A percentile compares a stretch with the other conserved stretches of the same genome.
Conservation (phyloP, 2,113 vertebrate species). For the Lipotes vexillifer region DNA sequence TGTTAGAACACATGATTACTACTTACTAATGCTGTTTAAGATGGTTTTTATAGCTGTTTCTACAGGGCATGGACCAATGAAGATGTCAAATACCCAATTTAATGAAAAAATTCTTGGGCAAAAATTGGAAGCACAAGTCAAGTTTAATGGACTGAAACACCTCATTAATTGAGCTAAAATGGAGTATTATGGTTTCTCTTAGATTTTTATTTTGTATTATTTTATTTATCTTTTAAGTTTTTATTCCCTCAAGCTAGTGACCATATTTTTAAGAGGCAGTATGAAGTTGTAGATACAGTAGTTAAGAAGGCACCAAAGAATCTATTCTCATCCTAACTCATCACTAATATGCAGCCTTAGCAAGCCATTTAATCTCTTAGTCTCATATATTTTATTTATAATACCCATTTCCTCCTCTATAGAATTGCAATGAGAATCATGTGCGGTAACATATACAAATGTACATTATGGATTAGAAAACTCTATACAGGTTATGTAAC, state of each 20-base stretch:
- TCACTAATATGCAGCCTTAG: background rate
- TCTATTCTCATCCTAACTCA: background rate
- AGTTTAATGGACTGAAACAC: background rate
- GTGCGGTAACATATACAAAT: background rate
- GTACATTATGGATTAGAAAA: background rate
- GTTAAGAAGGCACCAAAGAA: background rate
- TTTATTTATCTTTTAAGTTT: background rate
- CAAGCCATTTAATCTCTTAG: background rate
- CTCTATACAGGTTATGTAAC: background rate
- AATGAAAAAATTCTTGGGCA: background rate
- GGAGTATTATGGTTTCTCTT: background rate
- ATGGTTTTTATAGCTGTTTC: background rate
- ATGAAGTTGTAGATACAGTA: background rate
- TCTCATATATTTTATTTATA: background rate
- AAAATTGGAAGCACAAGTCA: background rate
- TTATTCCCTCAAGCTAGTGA: background rate
- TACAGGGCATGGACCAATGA: background rate
- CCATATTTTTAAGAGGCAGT: background rate
- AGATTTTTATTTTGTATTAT: background rate
- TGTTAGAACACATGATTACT: background rate
- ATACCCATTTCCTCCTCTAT: background rate
- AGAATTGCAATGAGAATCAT: background rate
- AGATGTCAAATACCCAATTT: background rate
- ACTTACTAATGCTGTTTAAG: background rate
- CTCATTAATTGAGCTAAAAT: background rate